Conservation (phyloP, 2,113 vertebrate genomes). For the Rhinopomastus cyanomelas region DNA sequence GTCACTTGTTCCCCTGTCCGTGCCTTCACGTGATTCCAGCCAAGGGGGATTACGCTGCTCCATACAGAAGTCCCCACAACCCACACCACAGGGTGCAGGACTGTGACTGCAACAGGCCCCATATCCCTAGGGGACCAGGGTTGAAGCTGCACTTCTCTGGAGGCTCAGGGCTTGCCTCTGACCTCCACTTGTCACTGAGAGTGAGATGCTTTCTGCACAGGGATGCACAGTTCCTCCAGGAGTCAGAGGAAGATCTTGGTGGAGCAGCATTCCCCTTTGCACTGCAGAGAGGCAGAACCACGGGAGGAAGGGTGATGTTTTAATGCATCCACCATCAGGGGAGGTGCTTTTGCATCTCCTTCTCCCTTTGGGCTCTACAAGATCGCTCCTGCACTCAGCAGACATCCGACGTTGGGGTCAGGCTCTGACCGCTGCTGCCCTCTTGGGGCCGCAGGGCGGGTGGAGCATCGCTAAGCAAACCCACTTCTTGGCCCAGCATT, state of each 20-base stretch:
- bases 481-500: accelerated
- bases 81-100: accelerated
- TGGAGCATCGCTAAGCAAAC: accelerated
- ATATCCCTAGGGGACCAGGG: not conserved
- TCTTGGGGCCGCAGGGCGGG: not conserved
- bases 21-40: not conserved
- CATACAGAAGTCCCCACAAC: not conserved
- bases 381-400: not conserved
- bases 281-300: not conserved
- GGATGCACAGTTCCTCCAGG: accelerated
- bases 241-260: not conserved
- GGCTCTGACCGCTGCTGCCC: not conserved
- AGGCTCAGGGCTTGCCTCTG: not conserved
- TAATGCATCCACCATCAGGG: not conserved
- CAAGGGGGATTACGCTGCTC: not conserved
- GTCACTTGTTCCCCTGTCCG: not conserved
- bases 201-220: accelerated
- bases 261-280: not conserved
- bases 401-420: accelerated
- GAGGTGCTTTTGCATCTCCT: not conserved
- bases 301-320: accelerated
- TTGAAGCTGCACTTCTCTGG: not conserved
- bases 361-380: not conserved
- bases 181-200: not conserved
- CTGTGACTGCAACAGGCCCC: not conserved